Conservation (phyloP, 2,113 vertebrate species). For the Montifringilla adamsi region DNA sequence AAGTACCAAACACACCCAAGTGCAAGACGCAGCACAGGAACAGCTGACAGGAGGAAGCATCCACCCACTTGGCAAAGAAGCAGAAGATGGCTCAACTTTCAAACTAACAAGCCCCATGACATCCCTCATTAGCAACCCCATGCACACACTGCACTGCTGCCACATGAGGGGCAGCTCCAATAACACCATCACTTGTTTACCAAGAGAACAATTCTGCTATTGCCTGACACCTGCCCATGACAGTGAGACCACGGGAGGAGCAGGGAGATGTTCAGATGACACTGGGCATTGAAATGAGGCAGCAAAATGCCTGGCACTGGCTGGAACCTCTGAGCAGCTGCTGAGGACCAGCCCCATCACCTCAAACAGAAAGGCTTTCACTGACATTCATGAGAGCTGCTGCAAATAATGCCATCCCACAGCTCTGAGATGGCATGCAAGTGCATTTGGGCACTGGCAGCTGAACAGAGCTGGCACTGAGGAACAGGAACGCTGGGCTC, state of each 20-base stretch:
- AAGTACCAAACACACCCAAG: not conserved
- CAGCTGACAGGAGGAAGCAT: fast-evolving
- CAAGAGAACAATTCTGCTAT: slow-evolving; percentile 38
- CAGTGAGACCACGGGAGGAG: not conserved
- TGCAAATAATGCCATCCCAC: slow-evolving; percentile 36
- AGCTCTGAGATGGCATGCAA: not conserved
- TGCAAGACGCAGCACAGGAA: not conserved
- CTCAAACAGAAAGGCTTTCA: slow-evolving; percentile 63
- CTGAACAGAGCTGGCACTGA: not conserved
- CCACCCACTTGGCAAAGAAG: not conserved
- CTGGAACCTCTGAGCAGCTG: slow-evolving; percentile 38
- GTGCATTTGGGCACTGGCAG: not conserved
- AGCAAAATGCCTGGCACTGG: slow-evolving; percentile 43
- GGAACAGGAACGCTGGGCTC: not conserved
- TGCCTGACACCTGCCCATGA: slow-evolving; percentile 47
- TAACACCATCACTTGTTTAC: slow-evolving; percentile 48
- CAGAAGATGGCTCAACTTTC: not conserved
- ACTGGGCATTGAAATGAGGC: not conserved
- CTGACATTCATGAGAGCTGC: not conserved
- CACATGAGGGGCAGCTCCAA: not conserved
- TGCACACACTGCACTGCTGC: not conserved
- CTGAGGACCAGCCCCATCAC: not conserved
- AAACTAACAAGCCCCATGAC: not conserved
- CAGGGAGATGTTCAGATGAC: not conserved
- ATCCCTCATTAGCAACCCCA: not conserved